Evolutionary conservation across 2,888 invertebrate genomes (phyloP).

Genomic region (Ditylenchus weischeri): DNA sequence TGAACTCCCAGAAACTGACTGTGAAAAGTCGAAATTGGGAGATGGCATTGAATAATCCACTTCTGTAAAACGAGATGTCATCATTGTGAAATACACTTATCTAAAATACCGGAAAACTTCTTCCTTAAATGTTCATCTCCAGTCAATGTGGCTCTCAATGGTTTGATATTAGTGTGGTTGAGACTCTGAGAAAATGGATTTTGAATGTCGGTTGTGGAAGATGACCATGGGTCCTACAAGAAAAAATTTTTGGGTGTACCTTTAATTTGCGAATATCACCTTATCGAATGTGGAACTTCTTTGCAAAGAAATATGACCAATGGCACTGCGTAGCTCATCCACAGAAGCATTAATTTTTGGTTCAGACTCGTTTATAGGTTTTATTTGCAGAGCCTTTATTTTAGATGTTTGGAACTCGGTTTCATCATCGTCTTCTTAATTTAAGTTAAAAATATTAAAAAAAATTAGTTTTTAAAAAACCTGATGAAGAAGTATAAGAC

Average conservation of each 20-base stretch:
- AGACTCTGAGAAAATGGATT: slow-evolving; percentile 51
- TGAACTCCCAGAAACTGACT: slow-evolving; percentile 16
- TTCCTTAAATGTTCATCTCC: slow-evolving; percentile 52
- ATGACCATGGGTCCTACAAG: slow-evolving; percentile 52
- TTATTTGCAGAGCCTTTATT: slow-evolving; percentile 37
- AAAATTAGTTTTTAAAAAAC: slow-evolving; percentile 3
- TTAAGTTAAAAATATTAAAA: slow-evolving; percentile 1
- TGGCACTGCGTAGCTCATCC: slow-evolving; percentile 53
- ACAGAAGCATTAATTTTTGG: slow-evolving; percentile 40
- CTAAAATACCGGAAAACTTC: slow-evolving; percentile 42
- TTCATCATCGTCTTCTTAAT: slow-evolving; percentile 36
- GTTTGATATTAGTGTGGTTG: slow-evolving; percentile 36
- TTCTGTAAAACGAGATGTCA: not conserved
- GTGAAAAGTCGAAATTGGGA: slow-evolving; percentile 19
- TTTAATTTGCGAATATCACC: slow-evolving; percentile 17
- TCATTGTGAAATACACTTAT: not conserved
- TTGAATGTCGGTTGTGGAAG: slow-evolving; percentile 7
- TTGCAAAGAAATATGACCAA: slow-evolving; percentile 49
- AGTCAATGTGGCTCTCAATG: slow-evolving; percentile 50
- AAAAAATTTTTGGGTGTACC: not conserved
- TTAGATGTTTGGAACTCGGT: slow-evolving; percentile 37
- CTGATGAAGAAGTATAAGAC: slow-evolving; percentile 26
- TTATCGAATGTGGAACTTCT: slow-evolving; percentile 52
- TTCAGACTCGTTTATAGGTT: slow-evolving; percentile 31
- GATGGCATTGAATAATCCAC: slow-evolving; percentile 16